Base-by-base conservation (phyloP, 2,888 invertebrate genomes). In the Unio delphinus region DNA sequence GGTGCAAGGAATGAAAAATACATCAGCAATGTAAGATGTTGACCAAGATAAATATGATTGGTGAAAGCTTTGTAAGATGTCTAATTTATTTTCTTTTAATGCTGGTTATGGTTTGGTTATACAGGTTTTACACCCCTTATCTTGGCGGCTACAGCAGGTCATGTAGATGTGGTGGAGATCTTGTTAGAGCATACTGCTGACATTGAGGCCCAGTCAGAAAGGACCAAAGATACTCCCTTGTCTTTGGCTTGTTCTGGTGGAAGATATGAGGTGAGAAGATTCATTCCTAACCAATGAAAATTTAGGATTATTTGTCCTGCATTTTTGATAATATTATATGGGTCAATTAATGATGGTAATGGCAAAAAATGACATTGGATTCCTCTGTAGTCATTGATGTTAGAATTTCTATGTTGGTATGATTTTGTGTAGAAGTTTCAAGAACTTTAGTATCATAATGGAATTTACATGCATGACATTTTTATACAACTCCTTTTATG, bases 181-280 rank as follows among this genome's bases (percentile, higher is more conserved):
- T 93, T 99, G 8, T 91, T 99, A 69, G 96, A 96, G 90, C 94
- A 96, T 90, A 95, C 95, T 78, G 98, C 98, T n/a, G 97, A 98
- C 89, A 95, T 99, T 83, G 99, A 99, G 90, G 99, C 99, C 56
- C 98, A 99, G 91, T 98, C 98, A 0, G 99, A 99, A 91, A 93
- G 99, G 86, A 99, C 99, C 79, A 99, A 99, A 92, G 99, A 99
- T 91, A 99, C 99, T 23, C 98, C 99, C 0, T 92, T 99, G 30
- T 98, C 98, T 69, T 92, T 99, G 70, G 99, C 99, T 1, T 99
- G 99, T 91, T 97, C 97, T 72, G 98, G 98, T 67, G 99, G 99
- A 20, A 93, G 98, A 80, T 98, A 96, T 90, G 99, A 99, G 91
- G 94, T 92, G 82, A 76, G 75, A 73, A 56, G 28, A 6, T 58